These are phyloP conservation scores for Clarias magur DNA, from an alignment of 2,113 vertebrate species.

Conservation along the genomic window DNA sequence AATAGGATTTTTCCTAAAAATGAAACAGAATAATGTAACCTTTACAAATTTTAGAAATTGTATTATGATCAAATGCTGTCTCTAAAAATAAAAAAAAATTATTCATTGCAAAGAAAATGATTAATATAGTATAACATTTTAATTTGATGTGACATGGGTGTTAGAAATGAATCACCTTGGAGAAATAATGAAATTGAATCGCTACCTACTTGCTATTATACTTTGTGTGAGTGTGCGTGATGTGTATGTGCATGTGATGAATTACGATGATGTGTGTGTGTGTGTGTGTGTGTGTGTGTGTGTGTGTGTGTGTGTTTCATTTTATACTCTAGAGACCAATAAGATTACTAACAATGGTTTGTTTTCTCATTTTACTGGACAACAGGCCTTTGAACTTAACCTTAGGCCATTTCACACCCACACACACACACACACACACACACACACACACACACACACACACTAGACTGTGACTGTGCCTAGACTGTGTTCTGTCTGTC, in stretches of 20 bases:
- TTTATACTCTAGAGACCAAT: constrained; percentile 16
- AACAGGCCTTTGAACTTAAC: neutral
- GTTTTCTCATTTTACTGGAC: constrained; percentile 1
- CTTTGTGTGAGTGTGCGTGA: constrained; percentile 6
- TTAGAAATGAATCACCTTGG: constrained; percentile 10
- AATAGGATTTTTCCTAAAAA: neutral
- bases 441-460: neutral
- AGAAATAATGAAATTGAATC: constrained; percentile 5
- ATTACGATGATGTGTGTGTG: neutral
- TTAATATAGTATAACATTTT: neutral
- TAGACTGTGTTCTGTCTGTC: too few relatives aligned
- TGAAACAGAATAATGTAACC: neutral
- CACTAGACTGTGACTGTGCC: neutral
- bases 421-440: constrained; percentile 1
- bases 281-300: constrained; percentile 22
- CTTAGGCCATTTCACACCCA: constrained; percentile 20
- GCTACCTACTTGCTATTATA: constrained; percentile 10
- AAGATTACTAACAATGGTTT: constrained; percentile 32
- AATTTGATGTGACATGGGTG: neutral
- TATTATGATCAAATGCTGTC: neutral
- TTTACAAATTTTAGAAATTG: neutral
- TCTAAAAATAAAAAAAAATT: neutral
- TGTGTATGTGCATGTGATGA: neutral
- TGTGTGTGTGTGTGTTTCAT: constrained; percentile 27
- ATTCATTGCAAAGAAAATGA: neutral